Base-by-base conservation (phyloP, 2,113 vertebrate species). In the Plestiodon gilberti region DNA sequence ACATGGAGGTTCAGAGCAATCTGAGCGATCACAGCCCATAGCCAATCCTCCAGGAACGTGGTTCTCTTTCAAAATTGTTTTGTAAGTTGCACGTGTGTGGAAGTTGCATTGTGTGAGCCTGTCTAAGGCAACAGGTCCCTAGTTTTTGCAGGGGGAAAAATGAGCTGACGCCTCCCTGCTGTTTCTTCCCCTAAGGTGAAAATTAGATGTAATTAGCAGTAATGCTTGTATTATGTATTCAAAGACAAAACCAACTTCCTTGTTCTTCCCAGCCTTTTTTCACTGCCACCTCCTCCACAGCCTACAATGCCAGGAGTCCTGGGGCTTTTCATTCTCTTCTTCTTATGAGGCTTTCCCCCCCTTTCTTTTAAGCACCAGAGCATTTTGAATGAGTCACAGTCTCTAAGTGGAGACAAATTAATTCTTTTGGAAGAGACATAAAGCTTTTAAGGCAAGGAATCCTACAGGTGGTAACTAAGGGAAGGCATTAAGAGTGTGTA, bases 351-450 rank as follows among this genome's bases (percentile, higher is more conserved):
- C 15, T 13, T 17, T 17, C 13, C 55, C 55, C 55, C 55, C 10
- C 55, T 57, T 87, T 75, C 20, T 78, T 52, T 83, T 89, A 65
- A 80, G 87, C 78, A 28, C 14, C 25, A 90, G 78, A 79, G 79
- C 82, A 77, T 28, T 80, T 13, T 80, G 78, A 89, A 76, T 57
- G 77, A 93, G 48, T 89, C 89, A 91, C 65, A 62, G 1, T 30
- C 43, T 74, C 18, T 35, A 65, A 52, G 20, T 71, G 0, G 83
- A 87, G 33, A 10, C 9, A 70, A 70, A 90, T 71, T 88, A 88
- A 92, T 2, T 61, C 61, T 38, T 17, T 1, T 30, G 6, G 25
- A 30, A 59, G 35, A 48, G 30, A 30, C 4, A 78, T 18, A 62
- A 73, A 14, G 57, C 18, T 84, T 71, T 84, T 71, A 78, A 81